Evolutionary conservation across 2,113 vertebrate species (phyloP), one percentile per base, ranked within the genome.

Genomic region (Odontophorus gujanensis): DNA sequence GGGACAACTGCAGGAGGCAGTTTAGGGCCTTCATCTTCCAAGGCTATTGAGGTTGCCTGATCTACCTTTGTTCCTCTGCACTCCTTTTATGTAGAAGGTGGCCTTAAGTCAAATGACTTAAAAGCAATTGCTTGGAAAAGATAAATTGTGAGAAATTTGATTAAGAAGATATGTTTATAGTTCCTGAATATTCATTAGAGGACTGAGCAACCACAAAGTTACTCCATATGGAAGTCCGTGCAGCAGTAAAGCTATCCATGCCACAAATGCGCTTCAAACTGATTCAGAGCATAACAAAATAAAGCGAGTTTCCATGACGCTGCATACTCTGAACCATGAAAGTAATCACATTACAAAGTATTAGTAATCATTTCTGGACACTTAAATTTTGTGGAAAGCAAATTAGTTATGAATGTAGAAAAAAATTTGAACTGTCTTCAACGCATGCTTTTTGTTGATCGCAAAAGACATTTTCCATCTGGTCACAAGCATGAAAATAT

Each of bases 401-500:
- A 96, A 92, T 96, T 92, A 95, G 90, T 95, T 95, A 95, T 91
- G 96, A 92, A 92, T 93, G 80, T 93, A 94, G 78, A 77, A 66
- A 96, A 83, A 94, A 96, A 92, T 8, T 34, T 74, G 55, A 91
- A 92, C 74, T 93, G 73, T 96, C 94, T 96, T 95, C 86, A 95
- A 92, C 40, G 62, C 62, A 87, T 81, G 94, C 42, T 91, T 93
- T 95, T 87, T 94, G 82, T 91, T 96, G 89, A 96, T 92, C 95
- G 69, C 87, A 89, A 84, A 94, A 96, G 90, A 95, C 88, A 92
- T 95, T 95, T 96, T 95, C 92, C 94, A 94, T 96, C 96, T 96
- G 95, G 91, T 96, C 91, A n/a, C 69, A 87, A 91, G 76, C 73
- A 95, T 80, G 75, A 93, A 87, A 91, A 93, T 91, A 97, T 97